phyloP scores from a whole-genome alignment of 1,140 invertebrate genomes.

The Steinernema khuongi region DNA sequence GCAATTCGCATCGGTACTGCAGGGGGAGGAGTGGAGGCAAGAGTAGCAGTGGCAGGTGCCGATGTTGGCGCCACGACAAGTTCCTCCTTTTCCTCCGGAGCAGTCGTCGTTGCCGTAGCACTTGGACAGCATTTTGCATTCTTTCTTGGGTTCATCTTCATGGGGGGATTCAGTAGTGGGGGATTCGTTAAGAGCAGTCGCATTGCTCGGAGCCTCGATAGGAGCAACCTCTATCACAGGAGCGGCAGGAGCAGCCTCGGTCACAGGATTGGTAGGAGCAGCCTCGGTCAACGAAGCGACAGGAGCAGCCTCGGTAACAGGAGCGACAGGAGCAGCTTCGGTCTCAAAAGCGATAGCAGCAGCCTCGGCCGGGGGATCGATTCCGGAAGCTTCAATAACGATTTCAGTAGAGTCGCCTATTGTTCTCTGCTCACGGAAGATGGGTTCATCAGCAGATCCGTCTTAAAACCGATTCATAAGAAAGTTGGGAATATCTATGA shows the following conservation, averaged over 20 bases:
- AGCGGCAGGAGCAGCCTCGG: neutral
- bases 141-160: neutral
- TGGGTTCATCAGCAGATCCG: no score
- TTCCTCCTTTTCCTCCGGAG: neutral
- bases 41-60: conserved; percentile 1
- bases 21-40: neutral
- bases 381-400: no score
- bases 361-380: no score
- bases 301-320: neutral
- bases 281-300: no score
- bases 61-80: neutral
- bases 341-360: neutral
- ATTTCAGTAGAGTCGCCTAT: no score
- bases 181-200: neutral
- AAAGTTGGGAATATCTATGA: no score
- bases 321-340: neutral
- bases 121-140: neutral
- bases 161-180: neutral
- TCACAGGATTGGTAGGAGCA: no score
- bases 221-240: neutral
- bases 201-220: neutral
- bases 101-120: conserved; percentile 1
- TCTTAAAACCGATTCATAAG: no score
- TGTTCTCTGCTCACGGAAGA: no score
- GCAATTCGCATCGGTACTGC: neutral